Evolutionary conservation across 2,888 invertebrate species (phyloP).

Genomic region (Sceliomorpha sp.): DNA sequence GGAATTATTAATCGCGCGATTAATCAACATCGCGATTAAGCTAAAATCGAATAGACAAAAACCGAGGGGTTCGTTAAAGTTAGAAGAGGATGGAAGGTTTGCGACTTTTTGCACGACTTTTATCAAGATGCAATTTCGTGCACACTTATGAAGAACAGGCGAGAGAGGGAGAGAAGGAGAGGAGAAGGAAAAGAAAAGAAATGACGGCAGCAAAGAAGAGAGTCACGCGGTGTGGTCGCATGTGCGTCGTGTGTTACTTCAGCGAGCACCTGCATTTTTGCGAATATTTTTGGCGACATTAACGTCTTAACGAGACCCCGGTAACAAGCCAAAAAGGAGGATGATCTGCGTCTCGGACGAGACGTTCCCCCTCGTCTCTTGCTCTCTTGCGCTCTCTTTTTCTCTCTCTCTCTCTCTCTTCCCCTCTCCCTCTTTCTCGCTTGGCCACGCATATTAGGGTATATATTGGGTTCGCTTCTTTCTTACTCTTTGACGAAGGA

Average conservation of each 20-base stretch:
- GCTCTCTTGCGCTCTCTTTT: slow-evolving; percentile 33
- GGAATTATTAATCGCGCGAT: too few species aligned
- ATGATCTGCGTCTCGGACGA: slow-evolving; percentile 52
- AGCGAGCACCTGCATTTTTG: slow-evolving; percentile 78
- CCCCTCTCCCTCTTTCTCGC: slow-evolving; percentile 24
- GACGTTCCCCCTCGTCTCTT: slow-evolving; percentile 44
- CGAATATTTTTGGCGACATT: slow-evolving; percentile 77
- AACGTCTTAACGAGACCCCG: slow-evolving; percentile 76
- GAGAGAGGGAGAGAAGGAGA: too few species aligned
- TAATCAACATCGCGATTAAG: too few species aligned
- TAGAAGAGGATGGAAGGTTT: too few species aligned
- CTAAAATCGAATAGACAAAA: too few species aligned
- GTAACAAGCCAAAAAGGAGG: slow-evolving; percentile 73
- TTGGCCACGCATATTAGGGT: too few species aligned
- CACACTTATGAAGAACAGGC: too few species aligned
- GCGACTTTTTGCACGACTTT: too few species aligned
- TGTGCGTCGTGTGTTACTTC: slow-evolving; percentile 38
- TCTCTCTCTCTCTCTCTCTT: slow-evolving; percentile 19
- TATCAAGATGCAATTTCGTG: neutral
- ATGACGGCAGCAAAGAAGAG: slow-evolving; percentile 35
- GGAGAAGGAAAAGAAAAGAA: slow-evolving; percentile 19
- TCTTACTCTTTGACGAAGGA: slow-evolving; percentile 32
- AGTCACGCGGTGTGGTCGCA: slow-evolving; percentile 57
- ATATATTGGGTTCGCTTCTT: too few species aligned
- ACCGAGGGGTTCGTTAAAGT: too few species aligned